Conservation (phyloP, 2,888 invertebrate genomes). For the Meghimatium bilineatum region DNA sequence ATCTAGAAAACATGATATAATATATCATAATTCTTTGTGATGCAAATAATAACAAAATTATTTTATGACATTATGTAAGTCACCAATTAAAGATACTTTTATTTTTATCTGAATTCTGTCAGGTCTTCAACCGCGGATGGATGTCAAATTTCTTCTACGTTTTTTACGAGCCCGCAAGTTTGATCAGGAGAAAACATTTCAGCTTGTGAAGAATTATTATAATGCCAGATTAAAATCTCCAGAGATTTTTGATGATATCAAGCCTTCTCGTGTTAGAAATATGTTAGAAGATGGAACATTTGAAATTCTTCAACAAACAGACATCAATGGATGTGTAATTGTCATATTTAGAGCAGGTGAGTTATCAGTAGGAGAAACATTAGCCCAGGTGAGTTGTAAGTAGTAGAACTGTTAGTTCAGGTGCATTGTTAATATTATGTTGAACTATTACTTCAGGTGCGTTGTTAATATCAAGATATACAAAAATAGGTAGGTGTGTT, state of each 20-base stretch:
- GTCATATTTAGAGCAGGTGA: conserved; percentile 70
- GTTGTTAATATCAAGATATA: too few relatives aligned
- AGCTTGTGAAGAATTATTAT: conserved; percentile 79
- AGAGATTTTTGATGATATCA: conserved; percentile 73
- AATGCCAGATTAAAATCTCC: conserved; percentile 69
- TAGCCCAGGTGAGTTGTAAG: too few relatives aligned
- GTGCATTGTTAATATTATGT: too few relatives aligned
- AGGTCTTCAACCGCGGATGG: conserved; percentile 76
- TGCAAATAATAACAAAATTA: too few relatives aligned
- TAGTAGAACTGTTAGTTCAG: too few relatives aligned
- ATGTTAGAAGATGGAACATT: conserved; percentile 72
- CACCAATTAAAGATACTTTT: too few relatives aligned
- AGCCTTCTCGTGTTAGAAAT: conserved; percentile 66
- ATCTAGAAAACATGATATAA: too few relatives aligned
- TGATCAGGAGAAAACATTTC: conserved; percentile 89
- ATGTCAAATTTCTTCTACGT: conserved; percentile 86
- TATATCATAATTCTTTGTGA: too few relatives aligned
- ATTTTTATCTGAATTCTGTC: conserved; percentile 8
- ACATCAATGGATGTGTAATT: conserved; percentile 75
- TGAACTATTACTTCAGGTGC: too few relatives aligned
- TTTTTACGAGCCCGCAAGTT: conserved; percentile 92
- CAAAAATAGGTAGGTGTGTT: too few relatives aligned
- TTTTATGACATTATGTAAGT: too few relatives aligned
- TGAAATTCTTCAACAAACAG: conserved; percentile 67
- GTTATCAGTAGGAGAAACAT: not conserved